Base-by-base conservation (phyloP, 2,888 invertebrate species). In the Troides aeacus region DNA sequence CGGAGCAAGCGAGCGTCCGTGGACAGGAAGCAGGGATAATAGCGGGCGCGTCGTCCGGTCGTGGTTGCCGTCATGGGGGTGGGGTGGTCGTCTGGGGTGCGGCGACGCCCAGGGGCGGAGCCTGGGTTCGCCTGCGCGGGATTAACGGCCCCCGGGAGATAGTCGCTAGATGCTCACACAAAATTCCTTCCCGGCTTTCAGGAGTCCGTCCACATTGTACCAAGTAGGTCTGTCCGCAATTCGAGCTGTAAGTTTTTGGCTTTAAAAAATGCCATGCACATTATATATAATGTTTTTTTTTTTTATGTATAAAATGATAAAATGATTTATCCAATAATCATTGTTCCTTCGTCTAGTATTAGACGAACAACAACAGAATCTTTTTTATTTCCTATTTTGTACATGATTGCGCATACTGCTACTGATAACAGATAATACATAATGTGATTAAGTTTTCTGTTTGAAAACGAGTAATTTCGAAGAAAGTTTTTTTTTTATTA, bases 1-100 rank as follows among this genome's bases (percentile, higher is more conserved):
- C 78, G 87, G 84, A 85, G 80, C 81, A 88, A 82, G 87, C 92
- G 89, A 85, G 91, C 88, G 91, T 86, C 84, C 87, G 85, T 84
- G 88, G 88, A 91, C 91, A 91, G 92, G 92, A 92, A 92, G 83
- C 91, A 84, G 84, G 86, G 86, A 92, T 92, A 92, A 92, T 91
- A 90, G 90, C 86, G 88, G 89, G 82, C 80, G 76, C 82, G 79
- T 81, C 80, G 81, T 82, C 83, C 83, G 82, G 84, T 82, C 80
- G 78, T 77, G 74, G 75, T 79, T 78, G 78, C 79, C 73, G 73
- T 74, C 70, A 75, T 72, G 76, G 74, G 77, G 77, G 77, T 77
- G 77, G 77, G 78, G 80, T 79, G 75, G 78, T 79, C 74, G 71
- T 67, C 70, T 76, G 73, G 71, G 74, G 75, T 74, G 62, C 70